phyloP scores from a whole-genome alignment of 1,140 invertebrate genomes.

The Chymomyza costata region DNA sequence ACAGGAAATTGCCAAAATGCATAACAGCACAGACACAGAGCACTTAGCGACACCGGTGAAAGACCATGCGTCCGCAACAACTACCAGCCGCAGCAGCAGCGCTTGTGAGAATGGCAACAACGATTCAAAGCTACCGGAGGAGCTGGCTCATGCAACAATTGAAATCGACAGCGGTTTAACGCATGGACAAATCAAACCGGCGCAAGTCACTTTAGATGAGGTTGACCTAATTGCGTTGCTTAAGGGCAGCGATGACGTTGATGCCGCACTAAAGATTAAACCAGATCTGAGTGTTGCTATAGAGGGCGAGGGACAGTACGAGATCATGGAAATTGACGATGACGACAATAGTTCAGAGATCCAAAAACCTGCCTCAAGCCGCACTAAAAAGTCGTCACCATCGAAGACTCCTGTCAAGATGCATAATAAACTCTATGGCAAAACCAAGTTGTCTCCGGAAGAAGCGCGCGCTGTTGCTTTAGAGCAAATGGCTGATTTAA shows the following conservation, averaged over 20 bases:
- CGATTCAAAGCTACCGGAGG: slow-evolving; percentile 3
- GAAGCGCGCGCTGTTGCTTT: slow-evolving; percentile 59
- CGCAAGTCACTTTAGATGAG: slow-evolving; percentile 44
- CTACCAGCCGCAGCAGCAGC: background rate
- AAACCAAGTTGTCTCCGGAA: slow-evolving; percentile 49
- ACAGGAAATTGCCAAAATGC: slow-evolving; percentile 66
- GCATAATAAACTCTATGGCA: background rate
- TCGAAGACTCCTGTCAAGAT: slow-evolving; percentile 1
- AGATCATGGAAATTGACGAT: slow-evolving; percentile 71
- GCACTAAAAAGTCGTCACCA: background rate
- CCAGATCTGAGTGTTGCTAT: slow-evolving; percentile 51
- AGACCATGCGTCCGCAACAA: background rate
- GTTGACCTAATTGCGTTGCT: slow-evolving; percentile 67
- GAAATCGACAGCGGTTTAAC: background rate
- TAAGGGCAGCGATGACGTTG: slow-evolving; percentile 54
- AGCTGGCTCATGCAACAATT: slow-evolving; percentile 3
- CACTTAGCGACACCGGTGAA: background rate
- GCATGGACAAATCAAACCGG: background rate
- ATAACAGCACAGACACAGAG: slow-evolving; percentile 25
- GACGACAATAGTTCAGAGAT: slow-evolving; percentile 19
- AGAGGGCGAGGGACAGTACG: slow-evolving; percentile 67
- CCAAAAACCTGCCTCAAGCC: background rate
- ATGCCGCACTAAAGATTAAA: slow-evolving; percentile 35
- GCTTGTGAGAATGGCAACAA: slow-evolving; percentile 13
- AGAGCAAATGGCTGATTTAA: slow-evolving; percentile 59